phyloP scores from a whole-genome alignment of 2,888 invertebrate species.

The Tinea trinotella region DNA sequence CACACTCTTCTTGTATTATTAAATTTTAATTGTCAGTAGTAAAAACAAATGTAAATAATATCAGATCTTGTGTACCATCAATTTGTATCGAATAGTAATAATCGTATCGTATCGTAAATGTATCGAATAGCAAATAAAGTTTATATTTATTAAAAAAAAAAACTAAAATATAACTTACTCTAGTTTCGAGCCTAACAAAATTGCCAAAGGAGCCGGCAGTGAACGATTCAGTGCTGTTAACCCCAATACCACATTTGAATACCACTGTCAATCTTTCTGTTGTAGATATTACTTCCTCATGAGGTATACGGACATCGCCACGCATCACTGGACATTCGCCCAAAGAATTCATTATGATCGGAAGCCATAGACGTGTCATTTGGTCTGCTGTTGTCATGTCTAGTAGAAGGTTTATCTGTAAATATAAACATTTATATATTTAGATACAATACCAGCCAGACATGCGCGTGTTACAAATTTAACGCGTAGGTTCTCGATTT shows the following conservation, averaged over 20 bases:
- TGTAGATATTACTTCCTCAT: constrained; percentile 83
- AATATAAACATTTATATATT: constrained; percentile 3
- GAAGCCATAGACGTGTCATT: constrained; percentile 78
- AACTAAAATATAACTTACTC: constrained; percentile 59
- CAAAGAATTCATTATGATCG: constrained; percentile 81
- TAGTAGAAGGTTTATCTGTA: constrained; percentile 80
- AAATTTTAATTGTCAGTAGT: no score
- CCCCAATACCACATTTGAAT: constrained; percentile 75
- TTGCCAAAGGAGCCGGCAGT: constrained; percentile 81
- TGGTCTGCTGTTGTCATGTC: constrained; percentile 76
- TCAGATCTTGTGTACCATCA: no score
- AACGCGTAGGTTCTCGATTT: no score
- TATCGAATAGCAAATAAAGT: no score
- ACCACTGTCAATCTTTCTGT: constrained; percentile 82
- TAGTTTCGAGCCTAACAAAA: constrained; percentile 75
- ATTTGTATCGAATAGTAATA: no score
- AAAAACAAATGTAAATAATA: no score
- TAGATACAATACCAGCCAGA: no score
- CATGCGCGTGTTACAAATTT: no score
- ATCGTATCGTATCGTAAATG: no score
- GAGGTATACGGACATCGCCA: constrained; percentile 69
- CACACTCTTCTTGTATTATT: no score
- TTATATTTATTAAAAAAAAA: neutral
- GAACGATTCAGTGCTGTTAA: constrained; percentile 73
- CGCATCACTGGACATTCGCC: constrained; percentile 82